Conservation (phyloP, 1,140 invertebrate genomes). For the Drosophila lacertosa region DNA sequence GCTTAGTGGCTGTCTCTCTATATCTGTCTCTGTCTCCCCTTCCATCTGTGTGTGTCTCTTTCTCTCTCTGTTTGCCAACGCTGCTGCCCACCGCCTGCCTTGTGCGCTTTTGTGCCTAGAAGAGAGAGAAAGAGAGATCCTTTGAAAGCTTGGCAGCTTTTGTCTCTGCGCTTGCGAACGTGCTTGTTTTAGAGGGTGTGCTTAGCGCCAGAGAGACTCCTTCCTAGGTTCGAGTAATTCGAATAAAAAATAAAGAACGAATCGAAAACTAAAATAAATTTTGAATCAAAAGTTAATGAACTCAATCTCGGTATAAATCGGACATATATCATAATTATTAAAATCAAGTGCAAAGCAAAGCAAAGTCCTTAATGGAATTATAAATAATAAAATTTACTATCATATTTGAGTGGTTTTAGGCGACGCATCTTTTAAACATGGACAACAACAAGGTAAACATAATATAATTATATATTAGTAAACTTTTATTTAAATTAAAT, state of each 20-base stretch:
- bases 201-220: conserved; percentile 4
- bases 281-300: conserved; percentile 9
- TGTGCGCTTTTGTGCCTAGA: conserved; percentile 29
- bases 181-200: conserved; percentile 10
- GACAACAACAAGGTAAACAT: conserved; percentile 66
- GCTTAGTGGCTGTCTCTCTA: conserved; percentile 50
- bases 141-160: conserved; percentile 26
- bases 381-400: conserved; percentile 32
- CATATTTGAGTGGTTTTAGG: conserved; percentile 62
- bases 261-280: too few species aligned
- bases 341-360: conserved; percentile 8
- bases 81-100: conserved; percentile 9
- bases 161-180: conserved; percentile 20
- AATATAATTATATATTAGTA: conserved; percentile 1
- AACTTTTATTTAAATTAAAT: conserved; percentile 1
- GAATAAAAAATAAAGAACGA: conserved; percentile 3
- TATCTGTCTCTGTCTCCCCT: conserved; percentile 1
- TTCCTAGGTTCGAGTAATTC: background rate
- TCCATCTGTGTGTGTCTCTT: background rate
- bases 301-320: background rate
- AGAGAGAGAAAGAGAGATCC: conserved; percentile 7
- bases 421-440: conserved; percentile 65
- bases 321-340: background rate
- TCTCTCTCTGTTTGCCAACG: conserved; percentile 27
- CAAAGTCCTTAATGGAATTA: background rate